Conservation (phyloP, 1,140 invertebrate genomes). For the Camponotus pennsylvanicus region DNA sequence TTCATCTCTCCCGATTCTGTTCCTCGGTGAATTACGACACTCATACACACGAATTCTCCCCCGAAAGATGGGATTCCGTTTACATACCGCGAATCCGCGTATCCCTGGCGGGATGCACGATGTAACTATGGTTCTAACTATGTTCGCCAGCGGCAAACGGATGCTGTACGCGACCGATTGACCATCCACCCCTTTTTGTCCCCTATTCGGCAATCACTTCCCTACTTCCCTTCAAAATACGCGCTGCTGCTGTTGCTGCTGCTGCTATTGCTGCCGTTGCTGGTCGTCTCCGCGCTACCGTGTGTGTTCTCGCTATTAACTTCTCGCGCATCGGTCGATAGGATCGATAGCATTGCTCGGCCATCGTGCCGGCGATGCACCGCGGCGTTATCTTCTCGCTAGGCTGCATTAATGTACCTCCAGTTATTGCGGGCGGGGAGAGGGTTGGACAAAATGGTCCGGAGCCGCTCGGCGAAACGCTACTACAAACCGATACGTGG, state of each 20-base stretch:
- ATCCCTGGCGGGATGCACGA: conserved; percentile 29
- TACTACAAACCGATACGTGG: conserved; percentile 47
- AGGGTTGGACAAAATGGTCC: conserved; percentile 79
- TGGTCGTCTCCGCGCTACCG: conserved; percentile 30
- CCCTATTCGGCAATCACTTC: conserved; percentile 56
- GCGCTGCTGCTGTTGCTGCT: conserved; percentile 14
- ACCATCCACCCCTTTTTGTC: conserved; percentile 43
- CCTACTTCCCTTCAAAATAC: conserved; percentile 69
- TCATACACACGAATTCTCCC: not conserved
- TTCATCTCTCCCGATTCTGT: not conserved
- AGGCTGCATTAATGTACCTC: conserved; percentile 83
- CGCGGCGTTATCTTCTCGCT: conserved; percentile 81
- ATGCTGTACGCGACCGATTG: conserved; percentile 14
- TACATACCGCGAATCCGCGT: conserved; percentile 47
- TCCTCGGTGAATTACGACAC: not conserved
- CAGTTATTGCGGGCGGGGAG: conserved; percentile 75
- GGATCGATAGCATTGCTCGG: conserved; percentile 68
- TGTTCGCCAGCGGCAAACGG: conserved; percentile 1
- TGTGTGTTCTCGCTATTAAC: conserved; percentile 68
- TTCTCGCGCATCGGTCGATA: conserved; percentile 73
- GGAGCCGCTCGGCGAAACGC: conserved; percentile 69
- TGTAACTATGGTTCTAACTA: conserved; percentile 19
- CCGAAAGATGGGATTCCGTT: conserved; percentile 32
- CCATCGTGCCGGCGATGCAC: conserved; percentile 68
- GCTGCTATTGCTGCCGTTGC: conserved; percentile 18